Evolutionary conservation across 2,113 vertebrate genomes (phyloP), one percentile per base, ranked within the genome.

Genomic region (Gyps fulvus): DNA sequence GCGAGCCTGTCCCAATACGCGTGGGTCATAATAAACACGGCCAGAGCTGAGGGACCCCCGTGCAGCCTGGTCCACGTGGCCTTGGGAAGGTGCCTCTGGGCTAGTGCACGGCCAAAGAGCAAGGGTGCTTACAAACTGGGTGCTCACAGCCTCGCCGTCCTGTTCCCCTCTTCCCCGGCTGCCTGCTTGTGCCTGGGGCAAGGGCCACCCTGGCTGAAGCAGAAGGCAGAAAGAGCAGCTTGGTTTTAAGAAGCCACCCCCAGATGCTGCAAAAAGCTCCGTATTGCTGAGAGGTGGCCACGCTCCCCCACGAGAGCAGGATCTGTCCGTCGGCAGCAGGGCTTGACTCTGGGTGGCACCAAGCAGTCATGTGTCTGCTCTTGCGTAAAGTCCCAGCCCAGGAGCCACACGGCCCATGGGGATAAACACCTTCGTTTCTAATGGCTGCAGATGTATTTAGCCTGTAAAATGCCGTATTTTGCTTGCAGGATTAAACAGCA

Each of bases 1-100:
- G 18, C 2, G 1, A 36, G 15, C 27, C 52, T 16, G 45, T 25
- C 71, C 55, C 34, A 4, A 1, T 6, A 34, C 1, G 0, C 36
- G 2, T 3, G 13, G 70, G 47, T 82, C 55, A 17, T 2, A 14
- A 34, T 11, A 63, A 70, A 38, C 9, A 17, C 1, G 0, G 34
- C 12, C 66, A n/a, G 58, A 59, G 40, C 40, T 8, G 38, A 45
- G 52, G 36, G 36, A 38, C 1, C n/a, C 49, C 6, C 3, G 4
- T 13, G 38, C 15, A 62, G 27, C 17, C 6, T 8, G 38, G 25
- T 40, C 52, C 45, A 4, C 2, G 7, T 11, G 38, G n/a, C 31
- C 32, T 18, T 18, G 34, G 52, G 59, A 89, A 43, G 34, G 43
- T 36, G 15, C 18, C 20, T 22, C 32, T 23, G 38, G 59, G 36